A percentile compares a stretch with the other conserved stretches of the same genome.
Conservation (phyloP, 2,888 invertebrate species). For the Acleris literana region DNA sequence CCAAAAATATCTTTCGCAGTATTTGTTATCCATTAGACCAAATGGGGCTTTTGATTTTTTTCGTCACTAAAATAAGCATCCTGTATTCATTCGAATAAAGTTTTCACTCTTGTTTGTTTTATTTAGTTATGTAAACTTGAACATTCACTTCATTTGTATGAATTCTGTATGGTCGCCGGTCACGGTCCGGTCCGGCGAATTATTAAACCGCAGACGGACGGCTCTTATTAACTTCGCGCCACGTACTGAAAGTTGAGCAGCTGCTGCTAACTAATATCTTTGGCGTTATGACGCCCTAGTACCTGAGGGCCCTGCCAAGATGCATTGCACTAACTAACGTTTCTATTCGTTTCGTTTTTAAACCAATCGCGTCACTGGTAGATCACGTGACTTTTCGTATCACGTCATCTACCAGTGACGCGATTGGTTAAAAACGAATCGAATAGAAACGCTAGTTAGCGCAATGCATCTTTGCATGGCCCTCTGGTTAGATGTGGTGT, state of each 20-base stretch:
- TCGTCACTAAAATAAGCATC: not conserved
- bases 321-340: no score
- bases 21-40: no score
- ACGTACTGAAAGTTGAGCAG: conserved; percentile 57
- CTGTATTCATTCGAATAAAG: not conserved
- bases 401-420: no score
- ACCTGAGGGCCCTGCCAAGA: no score
- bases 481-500: conserved; percentile 34
- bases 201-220: conserved; percentile 73
- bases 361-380: no score
- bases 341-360: no score
- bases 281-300: conserved; percentile 54
- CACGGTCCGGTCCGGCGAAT: conserved; percentile 59
- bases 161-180: conserved; percentile 50
- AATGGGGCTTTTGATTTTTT: no score
- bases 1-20: no score
- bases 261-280: conserved; percentile 61
- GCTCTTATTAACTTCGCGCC: conserved; percentile 74
- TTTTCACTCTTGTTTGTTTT: not conserved
- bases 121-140: not conserved
- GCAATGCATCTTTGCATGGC: no score
- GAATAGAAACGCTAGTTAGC: no score
- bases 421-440: no score
- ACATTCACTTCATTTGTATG: conserved; percentile 58
- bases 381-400: no score